These are phyloP conservation scores for Pterobdella sp. DNA, from an alignment of 2,888 invertebrate species.

Conservation along the genomic window DNA sequence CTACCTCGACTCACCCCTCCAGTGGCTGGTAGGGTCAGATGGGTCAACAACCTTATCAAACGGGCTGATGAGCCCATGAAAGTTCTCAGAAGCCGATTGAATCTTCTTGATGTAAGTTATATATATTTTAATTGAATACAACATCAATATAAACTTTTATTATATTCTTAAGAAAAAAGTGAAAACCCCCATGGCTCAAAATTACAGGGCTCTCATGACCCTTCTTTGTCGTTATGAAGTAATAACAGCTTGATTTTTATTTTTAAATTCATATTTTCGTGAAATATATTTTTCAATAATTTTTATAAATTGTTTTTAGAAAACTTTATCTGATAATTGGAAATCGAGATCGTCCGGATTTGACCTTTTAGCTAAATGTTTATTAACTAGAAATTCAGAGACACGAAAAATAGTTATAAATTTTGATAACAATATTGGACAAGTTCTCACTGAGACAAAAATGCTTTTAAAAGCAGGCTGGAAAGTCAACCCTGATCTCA, in stretches of 20 bases:
- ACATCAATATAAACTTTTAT: conserved; percentile 8
- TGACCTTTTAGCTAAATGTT: conserved; percentile 47
- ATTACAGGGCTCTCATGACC: conserved; percentile 1
- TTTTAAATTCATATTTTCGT: too few species aligned
- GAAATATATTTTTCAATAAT: conserved; percentile 47
- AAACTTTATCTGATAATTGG: neutral
- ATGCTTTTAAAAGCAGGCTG: conserved; percentile 48
- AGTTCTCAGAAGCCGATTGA: conserved; percentile 48
- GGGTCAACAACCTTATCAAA: conserved; percentile 71
- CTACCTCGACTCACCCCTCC: conserved; percentile 81
- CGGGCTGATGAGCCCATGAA: conserved; percentile 76
- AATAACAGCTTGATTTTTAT: too few species aligned
- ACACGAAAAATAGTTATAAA: conserved; percentile 48
- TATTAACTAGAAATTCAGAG: conserved; percentile 57
- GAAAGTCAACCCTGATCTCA: conserved; percentile 49
- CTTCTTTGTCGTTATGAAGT: conserved; percentile 11
- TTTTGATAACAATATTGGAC: conserved; percentile 50
- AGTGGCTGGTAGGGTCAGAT: conserved; percentile 69
- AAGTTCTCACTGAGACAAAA: conserved; percentile 51
- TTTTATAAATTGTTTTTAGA: conserved; percentile 49
- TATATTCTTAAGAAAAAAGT: conserved; percentile 42
- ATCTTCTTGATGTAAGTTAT: conserved; percentile 44
- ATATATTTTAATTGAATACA: neutral
- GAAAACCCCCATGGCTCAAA: conserved; percentile 46
- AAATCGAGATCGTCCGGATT: conserved; percentile 47